Evolutionary conservation across 1,140 invertebrate genomes (phyloP).

Genomic region (Hetaerina americana): DNA sequence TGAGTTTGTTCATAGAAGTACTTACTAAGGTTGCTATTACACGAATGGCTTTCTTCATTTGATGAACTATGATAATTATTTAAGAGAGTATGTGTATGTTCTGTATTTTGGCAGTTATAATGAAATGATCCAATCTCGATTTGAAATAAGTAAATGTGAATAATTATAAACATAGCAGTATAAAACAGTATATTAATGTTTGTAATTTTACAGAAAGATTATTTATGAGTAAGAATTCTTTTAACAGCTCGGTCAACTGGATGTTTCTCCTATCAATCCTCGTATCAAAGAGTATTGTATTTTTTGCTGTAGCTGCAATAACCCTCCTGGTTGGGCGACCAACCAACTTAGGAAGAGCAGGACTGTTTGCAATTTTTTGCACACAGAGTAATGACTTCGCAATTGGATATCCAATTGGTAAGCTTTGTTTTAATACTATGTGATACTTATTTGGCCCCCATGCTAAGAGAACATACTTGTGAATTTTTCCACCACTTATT

Average conservation of each 20-base stretch:
- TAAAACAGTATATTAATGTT: background rate
- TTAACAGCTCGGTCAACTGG: conserved; percentile 64
- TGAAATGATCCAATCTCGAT: too few relatives aligned
- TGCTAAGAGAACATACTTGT: too few relatives aligned
- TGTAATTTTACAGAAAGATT: background rate
- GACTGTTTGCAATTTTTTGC: conserved; percentile 86
- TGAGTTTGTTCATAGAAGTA: too few relatives aligned
- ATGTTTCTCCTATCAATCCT: conserved; percentile 74
- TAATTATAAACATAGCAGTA: background rate
- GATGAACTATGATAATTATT: too few relatives aligned
- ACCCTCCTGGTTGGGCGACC: conserved; percentile 67
- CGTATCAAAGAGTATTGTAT: conserved; percentile 74
- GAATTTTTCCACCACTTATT: too few relatives aligned
- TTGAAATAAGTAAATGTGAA: background rate
- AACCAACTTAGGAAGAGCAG: conserved; percentile 67
- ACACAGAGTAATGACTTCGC: conserved; percentile 98
- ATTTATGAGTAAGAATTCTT: too few relatives aligned
- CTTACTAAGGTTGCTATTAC: too few relatives aligned
- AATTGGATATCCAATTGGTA: conserved; percentile 89
- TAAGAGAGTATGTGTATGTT: too few relatives aligned
- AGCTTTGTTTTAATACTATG: too few relatives aligned
- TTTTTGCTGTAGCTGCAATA: conserved; percentile 65
- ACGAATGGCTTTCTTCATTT: too few relatives aligned
- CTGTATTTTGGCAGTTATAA: too few relatives aligned
- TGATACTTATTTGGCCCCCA: too few relatives aligned